These are phyloP conservation scores for Exaiptasia diaphana DNA, from an alignment of 64 coral and sea anemone genomes.

Conservation along the genomic window DNA sequence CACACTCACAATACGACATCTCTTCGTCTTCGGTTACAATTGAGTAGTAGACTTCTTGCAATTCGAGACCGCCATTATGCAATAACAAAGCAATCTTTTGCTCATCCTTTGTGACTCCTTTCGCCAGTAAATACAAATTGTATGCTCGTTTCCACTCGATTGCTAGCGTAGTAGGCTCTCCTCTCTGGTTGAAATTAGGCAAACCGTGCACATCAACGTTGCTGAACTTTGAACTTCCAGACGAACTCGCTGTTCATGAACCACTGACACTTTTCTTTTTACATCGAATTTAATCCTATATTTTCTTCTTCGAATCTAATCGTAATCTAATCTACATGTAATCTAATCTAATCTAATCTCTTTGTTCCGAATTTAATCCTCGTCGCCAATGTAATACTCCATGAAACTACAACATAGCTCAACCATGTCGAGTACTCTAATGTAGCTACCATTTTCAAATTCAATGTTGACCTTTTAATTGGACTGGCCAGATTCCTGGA, in stretches of 20 bases:
- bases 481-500: no score
- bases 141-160: background rate
- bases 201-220: background rate
- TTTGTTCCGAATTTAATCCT: no score
- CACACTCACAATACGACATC: background rate
- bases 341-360: no score
- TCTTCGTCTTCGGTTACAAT: conserved; percentile 28
- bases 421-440: no score
- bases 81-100: conserved; percentile 3
- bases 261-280: background rate
- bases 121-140: conserved; percentile 23
- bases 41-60: conserved; percentile 21
- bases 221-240: background rate
- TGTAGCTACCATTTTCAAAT: no score
- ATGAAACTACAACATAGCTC: no score
- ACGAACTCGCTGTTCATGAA: background rate
- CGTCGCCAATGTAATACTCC: no score
- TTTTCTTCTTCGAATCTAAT: no score
- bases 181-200: background rate
- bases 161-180: conserved; percentile 4
- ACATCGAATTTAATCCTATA: background rate
- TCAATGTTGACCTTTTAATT: no score
- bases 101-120: conserved; percentile 20
- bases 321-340: no score
- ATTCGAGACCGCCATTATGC: background rate